Conservation (phyloP, 1,140 invertebrate genomes). For the Orius insidiosus region DNA sequence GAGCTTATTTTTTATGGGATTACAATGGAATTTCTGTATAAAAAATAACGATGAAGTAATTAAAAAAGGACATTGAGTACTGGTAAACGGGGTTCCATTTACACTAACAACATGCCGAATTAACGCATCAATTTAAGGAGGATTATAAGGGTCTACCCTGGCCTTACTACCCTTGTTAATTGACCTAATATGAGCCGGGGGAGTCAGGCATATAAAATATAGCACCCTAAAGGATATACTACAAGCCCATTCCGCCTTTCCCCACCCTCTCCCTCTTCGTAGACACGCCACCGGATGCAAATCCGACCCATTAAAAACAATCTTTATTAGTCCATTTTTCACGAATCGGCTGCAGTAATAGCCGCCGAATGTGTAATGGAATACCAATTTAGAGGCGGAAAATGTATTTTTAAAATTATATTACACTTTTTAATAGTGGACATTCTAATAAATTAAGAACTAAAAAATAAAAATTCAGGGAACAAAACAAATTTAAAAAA, state of each 20-base stretch:
- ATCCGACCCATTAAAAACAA: conserved; percentile 6
- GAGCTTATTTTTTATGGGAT: too few species aligned
- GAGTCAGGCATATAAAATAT: conserved; percentile 1
- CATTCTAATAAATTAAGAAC: background rate
- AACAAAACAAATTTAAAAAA: too few species aligned
- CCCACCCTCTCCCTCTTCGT: background rate
- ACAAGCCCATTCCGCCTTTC: background rate
- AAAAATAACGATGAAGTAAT: too few species aligned
- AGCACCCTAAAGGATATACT: conserved; percentile 5
- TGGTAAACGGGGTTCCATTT: too few species aligned
- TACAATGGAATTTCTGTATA: too few species aligned
- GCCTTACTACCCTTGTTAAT: conserved; percentile 3
- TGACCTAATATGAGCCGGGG: conserved; percentile 7
- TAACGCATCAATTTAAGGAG: conserved; percentile 6
- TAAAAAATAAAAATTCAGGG: too few species aligned
- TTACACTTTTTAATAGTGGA: background rate
- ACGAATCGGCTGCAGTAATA: background rate
- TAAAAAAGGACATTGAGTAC: too few species aligned
- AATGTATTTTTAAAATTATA: background rate
- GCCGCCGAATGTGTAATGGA: background rate
- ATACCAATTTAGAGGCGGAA: background rate
- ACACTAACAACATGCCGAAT: conserved; percentile 1
- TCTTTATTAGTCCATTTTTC: conserved; percentile 7
- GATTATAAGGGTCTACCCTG: conserved; percentile 2
- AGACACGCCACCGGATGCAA: background rate